Conservation (phyloP, 1,140 invertebrate species). For the Cydia strobilella region DNA sequence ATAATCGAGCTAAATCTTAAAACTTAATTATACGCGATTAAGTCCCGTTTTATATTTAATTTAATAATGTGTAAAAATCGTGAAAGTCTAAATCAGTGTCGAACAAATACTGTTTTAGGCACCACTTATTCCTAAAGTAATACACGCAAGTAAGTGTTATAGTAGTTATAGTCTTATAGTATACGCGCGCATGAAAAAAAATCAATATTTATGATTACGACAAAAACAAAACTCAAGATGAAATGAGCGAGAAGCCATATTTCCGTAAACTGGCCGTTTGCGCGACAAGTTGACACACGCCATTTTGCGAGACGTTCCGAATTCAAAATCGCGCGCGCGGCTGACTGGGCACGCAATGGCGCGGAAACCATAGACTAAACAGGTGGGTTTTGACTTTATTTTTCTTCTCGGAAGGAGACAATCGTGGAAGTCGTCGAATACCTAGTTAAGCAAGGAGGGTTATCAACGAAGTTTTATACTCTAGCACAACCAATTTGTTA, state of each 20-base stretch:
- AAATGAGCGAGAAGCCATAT: constrained; percentile 10
- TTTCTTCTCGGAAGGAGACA: constrained; percentile 1
- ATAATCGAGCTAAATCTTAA: too few species aligned
- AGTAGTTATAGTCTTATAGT: too few species aligned
- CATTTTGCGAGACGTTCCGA: constrained; percentile 60
- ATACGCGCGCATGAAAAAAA: neutral
- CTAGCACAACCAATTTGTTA: too few species aligned
- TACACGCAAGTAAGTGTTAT: too few species aligned
- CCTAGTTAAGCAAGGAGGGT: neutral
- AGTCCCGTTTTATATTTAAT: too few species aligned
- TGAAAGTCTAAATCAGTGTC: too few species aligned
- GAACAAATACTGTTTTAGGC: too few species aligned
- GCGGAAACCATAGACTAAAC: constrained; percentile 69
- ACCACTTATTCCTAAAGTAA: neutral
- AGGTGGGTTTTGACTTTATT: constrained; percentile 50
- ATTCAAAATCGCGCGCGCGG: constrained; percentile 60
- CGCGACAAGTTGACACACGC: constrained; percentile 54
- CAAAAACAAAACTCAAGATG: neutral
- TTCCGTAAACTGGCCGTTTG: constrained; percentile 48
- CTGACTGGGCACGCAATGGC: constrained; percentile 62
- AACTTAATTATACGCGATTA: too few species aligned
- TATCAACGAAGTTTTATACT: too few species aligned
- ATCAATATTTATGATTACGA: neutral
- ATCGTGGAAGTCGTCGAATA: neutral
- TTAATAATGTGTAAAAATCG: too few species aligned